Base-by-base conservation (phyloP, 2,888 invertebrate genomes). In the Tribolium freemani region DNA sequence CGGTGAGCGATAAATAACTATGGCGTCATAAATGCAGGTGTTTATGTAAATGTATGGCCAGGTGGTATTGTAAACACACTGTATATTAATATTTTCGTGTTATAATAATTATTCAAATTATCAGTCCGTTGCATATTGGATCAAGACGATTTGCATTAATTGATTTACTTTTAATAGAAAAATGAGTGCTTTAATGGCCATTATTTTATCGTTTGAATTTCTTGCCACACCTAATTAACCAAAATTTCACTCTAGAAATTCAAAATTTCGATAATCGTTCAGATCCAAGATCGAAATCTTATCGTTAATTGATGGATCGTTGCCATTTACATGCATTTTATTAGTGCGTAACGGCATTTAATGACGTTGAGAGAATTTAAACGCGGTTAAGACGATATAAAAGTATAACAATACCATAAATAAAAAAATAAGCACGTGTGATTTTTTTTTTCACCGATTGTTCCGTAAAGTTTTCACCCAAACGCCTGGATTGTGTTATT, bases 61-160 rank as follows among this genome's bases (percentile, higher is more conserved):
- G 26, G 26, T 26, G 26, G 26, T 26, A 26, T 26, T 26, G 5
- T 26, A 26, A 26, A 26, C 26, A 26, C 26, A 26, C 26, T 26
- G 26, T 26, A 26, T 26, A 26, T 26, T 26, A 26, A 26, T 3
- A 26, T 26, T 26, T 26, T 26, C 2, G 21, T 21, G 21, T 21
- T 21, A n/a, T n/a, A n/a, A 48, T 48, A 48, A 60, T 60, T 60
- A 60, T 45, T 58, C 10, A 13, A 16, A 45, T 46, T 60, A 60
- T 30, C 20, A 48, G 48, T 45, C 44, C 58, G 58, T 58, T 60
- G 60, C 60, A 30, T 13, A 16, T 57, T 31, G 44, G 31, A 57
- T 58, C 30, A 48, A 30, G 26, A 60, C 8, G 11, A 60, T 60
- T 48, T 60, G 30, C 60, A 60, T 60, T 48, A 46, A 60, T 60